These are phyloP conservation scores for Phania funesta DNA, from an alignment of 2,888 invertebrate genomes.

Conservation along the genomic window DNA sequence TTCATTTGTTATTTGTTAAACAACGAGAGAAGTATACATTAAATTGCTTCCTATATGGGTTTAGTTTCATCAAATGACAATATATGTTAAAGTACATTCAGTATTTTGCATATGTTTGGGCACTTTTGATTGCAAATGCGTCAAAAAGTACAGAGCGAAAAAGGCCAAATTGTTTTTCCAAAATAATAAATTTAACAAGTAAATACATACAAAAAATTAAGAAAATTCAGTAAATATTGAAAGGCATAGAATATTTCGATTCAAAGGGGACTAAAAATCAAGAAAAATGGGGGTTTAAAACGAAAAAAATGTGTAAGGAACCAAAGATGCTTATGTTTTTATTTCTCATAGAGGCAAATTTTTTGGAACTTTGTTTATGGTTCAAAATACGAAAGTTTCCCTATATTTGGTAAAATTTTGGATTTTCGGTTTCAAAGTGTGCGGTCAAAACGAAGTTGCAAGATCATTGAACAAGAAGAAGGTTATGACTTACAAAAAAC, in stretches of 20 bases:
- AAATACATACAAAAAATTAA: conserved; percentile 50
- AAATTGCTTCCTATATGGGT: conserved; percentile 46
- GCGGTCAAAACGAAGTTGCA: too few species aligned
- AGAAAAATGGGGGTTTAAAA: conserved; percentile 26
- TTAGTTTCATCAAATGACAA: conserved; percentile 69
- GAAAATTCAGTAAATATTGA: conserved; percentile 51
- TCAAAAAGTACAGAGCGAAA: neutral
- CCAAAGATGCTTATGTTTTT: too few species aligned
- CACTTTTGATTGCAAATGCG: conserved; percentile 58
- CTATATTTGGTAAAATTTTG: too few species aligned
- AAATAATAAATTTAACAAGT: conserved; percentile 8
- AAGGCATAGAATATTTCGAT: neutral
- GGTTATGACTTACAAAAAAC: too few species aligned
- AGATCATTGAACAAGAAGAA: too few species aligned
- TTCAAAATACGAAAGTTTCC: too few species aligned
- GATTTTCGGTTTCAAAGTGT: too few species aligned
- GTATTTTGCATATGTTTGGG: neutral
- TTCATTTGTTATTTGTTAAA: conserved; percentile 50
- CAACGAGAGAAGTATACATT: conserved; percentile 53
- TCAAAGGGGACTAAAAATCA: conserved; percentile 22
- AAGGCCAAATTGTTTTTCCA: conserved; percentile 49
- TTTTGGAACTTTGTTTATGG: too few species aligned
- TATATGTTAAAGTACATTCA: conserved; percentile 68
- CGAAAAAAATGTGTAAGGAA: too few species aligned
- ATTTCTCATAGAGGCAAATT: too few species aligned